These are phyloP conservation scores for Netelia melanura DNA, from an alignment of 2,888 invertebrate genomes.

Conservation along the genomic window DNA sequence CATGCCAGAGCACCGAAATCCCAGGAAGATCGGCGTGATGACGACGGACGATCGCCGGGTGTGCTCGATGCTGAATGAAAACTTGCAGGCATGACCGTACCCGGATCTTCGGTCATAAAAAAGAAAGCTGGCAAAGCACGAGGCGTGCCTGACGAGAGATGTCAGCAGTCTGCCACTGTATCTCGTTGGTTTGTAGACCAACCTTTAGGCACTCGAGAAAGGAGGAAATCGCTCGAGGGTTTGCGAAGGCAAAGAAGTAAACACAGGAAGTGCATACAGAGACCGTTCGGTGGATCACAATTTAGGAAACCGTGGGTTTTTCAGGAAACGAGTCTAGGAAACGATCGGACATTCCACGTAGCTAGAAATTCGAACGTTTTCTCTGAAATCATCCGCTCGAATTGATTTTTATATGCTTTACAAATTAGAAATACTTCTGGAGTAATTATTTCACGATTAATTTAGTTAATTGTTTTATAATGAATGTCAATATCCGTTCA, in stretches of 20 bases:
- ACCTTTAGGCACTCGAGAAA: constrained; percentile 53
- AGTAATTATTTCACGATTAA: too few relatives aligned
- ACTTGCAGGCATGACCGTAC: not conserved
- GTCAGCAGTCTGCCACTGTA: constrained; percentile 64
- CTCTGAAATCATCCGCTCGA: not conserved
- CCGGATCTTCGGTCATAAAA: not conserved
- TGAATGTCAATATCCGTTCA: too few relatives aligned
- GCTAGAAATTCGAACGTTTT: not conserved
- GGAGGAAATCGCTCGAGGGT: not conserved
- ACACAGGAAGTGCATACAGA: not conserved
- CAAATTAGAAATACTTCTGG: too few relatives aligned
- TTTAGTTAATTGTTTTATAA: too few relatives aligned
- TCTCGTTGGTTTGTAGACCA: constrained; percentile 73
- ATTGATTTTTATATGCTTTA: too few relatives aligned
- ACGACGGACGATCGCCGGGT: constrained; percentile 18
- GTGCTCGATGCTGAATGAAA: not conserved
- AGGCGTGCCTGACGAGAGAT: constrained; percentile 50
- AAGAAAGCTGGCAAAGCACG: not conserved
- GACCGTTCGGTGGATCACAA: constrained; percentile 10
- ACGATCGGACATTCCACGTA: constrained; percentile 31
- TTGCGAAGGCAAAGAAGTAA: not conserved
- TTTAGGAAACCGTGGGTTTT: not conserved
- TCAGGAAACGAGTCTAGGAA: constrained; percentile 36
- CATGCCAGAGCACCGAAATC: not conserved
- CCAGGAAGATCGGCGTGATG: not conserved